phyloP scores from a whole-genome alignment of 2,113 vertebrate genomes.

The Siphamia tubifer region DNA sequence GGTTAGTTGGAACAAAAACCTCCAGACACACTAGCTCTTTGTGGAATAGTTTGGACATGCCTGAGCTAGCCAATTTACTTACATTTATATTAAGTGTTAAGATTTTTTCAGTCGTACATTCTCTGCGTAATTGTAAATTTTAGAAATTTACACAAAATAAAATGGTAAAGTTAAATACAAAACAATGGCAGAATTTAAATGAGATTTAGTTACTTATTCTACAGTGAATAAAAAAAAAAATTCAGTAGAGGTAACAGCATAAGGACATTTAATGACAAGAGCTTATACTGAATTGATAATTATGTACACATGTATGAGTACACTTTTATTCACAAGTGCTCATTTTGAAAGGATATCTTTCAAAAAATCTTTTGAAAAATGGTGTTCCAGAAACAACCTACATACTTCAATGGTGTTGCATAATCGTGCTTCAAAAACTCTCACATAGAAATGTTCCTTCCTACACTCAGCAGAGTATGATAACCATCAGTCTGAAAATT shows the following conservation, averaged over 20 bases:
- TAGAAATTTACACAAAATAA: background rate
- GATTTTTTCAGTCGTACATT: background rate
- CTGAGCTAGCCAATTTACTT: no score
- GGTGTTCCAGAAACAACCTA: background rate
- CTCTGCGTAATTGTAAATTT: background rate
- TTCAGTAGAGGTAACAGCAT: constrained; percentile 9
- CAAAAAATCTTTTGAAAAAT: background rate
- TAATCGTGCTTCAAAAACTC: constrained; percentile 9
- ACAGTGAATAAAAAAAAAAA: constrained; percentile 34
- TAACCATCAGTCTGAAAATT: background rate
- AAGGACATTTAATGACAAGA: background rate
- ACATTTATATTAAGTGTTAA: constrained; percentile 1
- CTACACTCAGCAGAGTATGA: background rate
- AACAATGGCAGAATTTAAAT: background rate
- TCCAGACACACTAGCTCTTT: no score
- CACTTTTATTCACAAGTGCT: background rate
- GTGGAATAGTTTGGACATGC: no score
- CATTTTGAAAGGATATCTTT: background rate
- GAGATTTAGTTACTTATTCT: constrained; percentile 1
- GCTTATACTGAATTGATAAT: background rate
- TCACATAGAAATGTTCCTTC: background rate
- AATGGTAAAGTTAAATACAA: constrained; percentile 7
- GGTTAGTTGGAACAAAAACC: no score
- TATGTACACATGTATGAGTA: constrained; percentile 9
- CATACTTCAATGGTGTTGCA: background rate